Base-by-base conservation (phyloP, 2,888 invertebrate genomes). In the Xanthostigma xanthostigma region DNA sequence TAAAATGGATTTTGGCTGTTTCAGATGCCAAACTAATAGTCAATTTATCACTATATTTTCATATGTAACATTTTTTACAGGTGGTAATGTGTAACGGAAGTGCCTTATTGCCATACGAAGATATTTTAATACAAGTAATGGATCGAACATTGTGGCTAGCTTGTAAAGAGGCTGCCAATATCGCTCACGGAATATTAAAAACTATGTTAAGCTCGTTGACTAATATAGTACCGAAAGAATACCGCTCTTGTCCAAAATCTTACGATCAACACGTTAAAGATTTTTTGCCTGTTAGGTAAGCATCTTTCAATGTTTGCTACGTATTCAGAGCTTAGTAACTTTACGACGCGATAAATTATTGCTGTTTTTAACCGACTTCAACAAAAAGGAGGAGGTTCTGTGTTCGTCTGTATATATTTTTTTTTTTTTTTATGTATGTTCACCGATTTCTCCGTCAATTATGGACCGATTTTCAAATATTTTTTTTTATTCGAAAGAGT, bases 81-180 rank as follows among this genome's bases (percentile, higher is more conserved):
- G 66, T 82, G 3, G 75, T 84, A 2, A 75, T 81, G 56, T 81
- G 83, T 50, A 73, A 77, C 49, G 81, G 84, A 5, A 64, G 67
- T 1, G 73, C 75, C 45, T 62, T 89, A 34, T 53, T 85, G 34
- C 74, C 76, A 12, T 81, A 87, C 62, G 70, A 82, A 46, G 77
- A 79, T 8, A 66, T 74, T 13, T 62, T 92, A 9, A 61, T 74
- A 14, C 70, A 72, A 2, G 75, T 90, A n/a, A 64, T 93, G 45
- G 79, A 85, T 57, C 73, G 75, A 44, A 78, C 82, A 9, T 63
- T 89, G 35, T 77, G 79, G 52, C 70, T 90, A 49, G 78, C 78
- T 54, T 79, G 82, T 43, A 73, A 75, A 46, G 78, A 81, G 52
- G 84, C 82, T 0, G 74, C 78, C 53, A 69, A 72, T 41, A 68